Conservation (phyloP, 2,888 invertebrate genomes). For the Pristionchus mayeri region DNA sequence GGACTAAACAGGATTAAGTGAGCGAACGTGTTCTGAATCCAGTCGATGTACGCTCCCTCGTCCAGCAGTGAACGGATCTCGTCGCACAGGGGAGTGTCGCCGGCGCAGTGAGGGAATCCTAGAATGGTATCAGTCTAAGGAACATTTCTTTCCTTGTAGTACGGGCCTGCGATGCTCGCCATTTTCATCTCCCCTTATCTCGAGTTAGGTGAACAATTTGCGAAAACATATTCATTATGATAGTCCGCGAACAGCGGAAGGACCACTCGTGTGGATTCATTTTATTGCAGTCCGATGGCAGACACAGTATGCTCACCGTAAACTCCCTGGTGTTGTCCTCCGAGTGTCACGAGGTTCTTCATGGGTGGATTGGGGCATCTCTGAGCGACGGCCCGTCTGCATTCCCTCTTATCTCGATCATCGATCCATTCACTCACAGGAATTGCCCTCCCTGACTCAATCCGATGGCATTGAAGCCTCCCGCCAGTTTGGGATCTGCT, state of each 20-base stretch:
- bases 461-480: conserved; percentile 94
- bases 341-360: conserved; percentile 89
- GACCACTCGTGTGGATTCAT: too few relatives aligned
- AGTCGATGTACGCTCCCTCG: conserved; percentile 86
- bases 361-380: conserved; percentile 89
- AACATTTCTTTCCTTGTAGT: not conserved
- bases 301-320: conserved; percentile 7
- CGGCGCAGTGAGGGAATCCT: conserved; percentile 89
- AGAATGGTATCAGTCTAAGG: conserved; percentile 58
- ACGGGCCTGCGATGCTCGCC: too few relatives aligned
- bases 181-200: too few relatives aligned
- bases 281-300: too few relatives aligned
- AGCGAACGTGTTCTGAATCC: conserved; percentile 69
- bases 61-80: conserved; percentile 83
- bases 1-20: too few relatives aligned
- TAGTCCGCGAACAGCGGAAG: too few relatives aligned
- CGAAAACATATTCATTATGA: too few relatives aligned
- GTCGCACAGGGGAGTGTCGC: conserved; percentile 84
- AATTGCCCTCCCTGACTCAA: conserved; percentile 98
- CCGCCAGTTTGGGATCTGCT: conserved; percentile 82
- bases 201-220: too few relatives aligned
- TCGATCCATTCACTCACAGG: conserved; percentile 82
- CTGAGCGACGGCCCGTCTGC: conserved; percentile 91
- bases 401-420: conserved; percentile 63
- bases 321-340: conserved; percentile 95